Evolutionary conservation across 2,888 invertebrate species (phyloP), one percentile per base, ranked within the genome.

Genomic region (Hetaerina titia): DNA sequence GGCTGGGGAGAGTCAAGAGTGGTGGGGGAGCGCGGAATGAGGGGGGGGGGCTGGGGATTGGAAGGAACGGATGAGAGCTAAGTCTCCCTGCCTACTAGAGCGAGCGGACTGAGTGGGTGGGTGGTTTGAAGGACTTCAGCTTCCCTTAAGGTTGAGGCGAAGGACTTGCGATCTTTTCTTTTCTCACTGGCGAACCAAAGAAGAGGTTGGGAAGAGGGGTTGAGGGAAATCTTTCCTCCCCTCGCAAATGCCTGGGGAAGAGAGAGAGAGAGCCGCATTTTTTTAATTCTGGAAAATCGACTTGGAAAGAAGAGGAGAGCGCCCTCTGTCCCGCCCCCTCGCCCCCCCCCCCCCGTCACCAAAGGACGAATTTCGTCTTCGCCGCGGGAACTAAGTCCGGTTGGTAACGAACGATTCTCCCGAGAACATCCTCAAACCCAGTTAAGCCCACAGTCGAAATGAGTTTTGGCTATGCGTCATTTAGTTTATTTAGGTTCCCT

Each of bases 121-220:
- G 89, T 89, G 89, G 89, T 56, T 89, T 56, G 58, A 89, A 56
- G 89, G 58, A 56, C 89, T 57, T n/a, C 57, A 69, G 31, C 45
- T 92, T 45, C 64, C 64, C 69, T 92, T 64, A 89, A 69, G 92
- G 92, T 92, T 92, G 69, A 63, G 56, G 92, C 69, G 25, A 64
- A 92, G 92, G 92, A 92, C 31, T 92, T 63, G 88, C 56, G 31
- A 56, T 45, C 45, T 88, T 88, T 88, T 58, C n/a, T 69, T 56
- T 69, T 9, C 7, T 56, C n/a, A 19, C 25, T 1, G 19, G 22
- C 92, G 64, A 92, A 31, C 92, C 69, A 74, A 92, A 81, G 31
- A n/a, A 69, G 69, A 69, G 69, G 81, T 81, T 31, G 81, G 81
- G 22, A 81, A 81, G 11, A 81, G 13, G 25, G 31, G 81, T 22